These are phyloP conservation scores for Salarias fasciatus DNA, from an alignment of 2,797 vertebrate genomes.

Conservation along the genomic window DNA sequence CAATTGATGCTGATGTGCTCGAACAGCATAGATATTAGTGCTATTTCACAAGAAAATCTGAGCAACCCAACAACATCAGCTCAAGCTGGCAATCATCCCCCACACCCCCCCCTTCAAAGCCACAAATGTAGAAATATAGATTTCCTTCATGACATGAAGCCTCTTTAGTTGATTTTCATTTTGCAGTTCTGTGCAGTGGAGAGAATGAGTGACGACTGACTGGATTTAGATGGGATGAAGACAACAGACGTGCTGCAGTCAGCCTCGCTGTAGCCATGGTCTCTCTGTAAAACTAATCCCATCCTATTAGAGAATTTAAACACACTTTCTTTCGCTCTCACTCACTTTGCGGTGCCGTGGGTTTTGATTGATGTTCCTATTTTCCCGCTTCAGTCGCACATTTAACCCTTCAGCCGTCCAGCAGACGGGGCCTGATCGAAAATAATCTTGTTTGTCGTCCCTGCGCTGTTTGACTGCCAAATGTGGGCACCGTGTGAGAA, in stretches of 20 bases:
- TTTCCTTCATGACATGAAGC: conserved; percentile 3
- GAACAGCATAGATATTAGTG: conserved; percentile 10
- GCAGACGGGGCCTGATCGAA: conserved; percentile 30
- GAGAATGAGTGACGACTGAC: conserved; percentile 9
- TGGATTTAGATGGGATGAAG: conserved; percentile 6
- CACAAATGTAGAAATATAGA: too few relatives aligned
- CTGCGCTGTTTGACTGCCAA: conserved; percentile 16
- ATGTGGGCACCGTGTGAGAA: conserved; percentile 11
- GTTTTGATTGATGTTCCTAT: conserved; percentile 55
- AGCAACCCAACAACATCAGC: not conserved
- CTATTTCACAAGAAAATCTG: conserved; percentile 1
- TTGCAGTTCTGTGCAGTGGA: not conserved
- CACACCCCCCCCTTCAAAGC: too few relatives aligned
- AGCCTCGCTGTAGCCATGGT: conserved; percentile 21
- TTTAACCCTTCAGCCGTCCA: conserved; percentile 38
- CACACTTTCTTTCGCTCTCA: conserved; percentile 23
- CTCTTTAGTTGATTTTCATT: conserved; percentile 7
- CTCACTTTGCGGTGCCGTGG: conserved; percentile 23
- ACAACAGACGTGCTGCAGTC: conserved; percentile 15
- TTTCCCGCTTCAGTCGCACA: conserved; percentile 24
- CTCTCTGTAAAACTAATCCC: conserved; percentile 39
- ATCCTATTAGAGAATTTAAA: conserved; percentile 39
- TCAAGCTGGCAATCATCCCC: not conserved
- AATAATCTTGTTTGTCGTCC: conserved; percentile 27
- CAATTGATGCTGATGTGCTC: conserved; percentile 12